phyloP scores from a whole-genome alignment of 1,140 invertebrate species.

The Trachymyrmex cornetzi region DNA sequence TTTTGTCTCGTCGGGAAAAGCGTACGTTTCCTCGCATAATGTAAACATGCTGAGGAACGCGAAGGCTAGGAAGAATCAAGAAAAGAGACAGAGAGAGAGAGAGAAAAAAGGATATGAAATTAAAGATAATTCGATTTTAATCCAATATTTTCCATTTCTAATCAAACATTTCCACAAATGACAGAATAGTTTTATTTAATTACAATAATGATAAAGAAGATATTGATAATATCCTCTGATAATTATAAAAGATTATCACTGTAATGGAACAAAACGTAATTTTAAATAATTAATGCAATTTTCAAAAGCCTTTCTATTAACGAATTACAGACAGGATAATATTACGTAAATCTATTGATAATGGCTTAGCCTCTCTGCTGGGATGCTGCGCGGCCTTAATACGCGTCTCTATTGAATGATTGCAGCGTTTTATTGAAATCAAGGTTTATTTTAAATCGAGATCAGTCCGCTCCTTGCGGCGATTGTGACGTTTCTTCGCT shows the following conservation, averaged over 20 bases:
- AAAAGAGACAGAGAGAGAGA: background rate
- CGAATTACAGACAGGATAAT: background rate
- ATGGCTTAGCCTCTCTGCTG: conserved; percentile 18
- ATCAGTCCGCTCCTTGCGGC: conserved; percentile 26
- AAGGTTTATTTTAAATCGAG: conserved; percentile 65
- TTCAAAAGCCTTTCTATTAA: conserved; percentile 3
- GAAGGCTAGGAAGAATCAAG: conserved; percentile 63
- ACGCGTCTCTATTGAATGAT: conserved; percentile 67
- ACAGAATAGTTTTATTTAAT: no score
- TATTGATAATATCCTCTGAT: background rate
- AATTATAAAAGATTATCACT: background rate
- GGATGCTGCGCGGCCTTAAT: conserved; percentile 61
- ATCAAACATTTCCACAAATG: background rate
- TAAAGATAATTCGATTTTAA: conserved; percentile 5
- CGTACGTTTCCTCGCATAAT: conserved; percentile 69
- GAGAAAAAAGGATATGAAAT: background rate
- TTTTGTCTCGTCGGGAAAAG: conserved; percentile 71
- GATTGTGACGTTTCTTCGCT: conserved; percentile 54
- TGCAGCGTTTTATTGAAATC: conserved; percentile 65
- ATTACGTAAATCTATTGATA: conserved; percentile 49
- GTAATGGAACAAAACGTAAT: background rate
- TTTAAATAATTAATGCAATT: background rate
- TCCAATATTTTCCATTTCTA: background rate
- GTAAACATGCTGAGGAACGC: conserved; percentile 74
- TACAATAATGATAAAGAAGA: no score